Evolutionary conservation across 2,888 invertebrate genomes (phyloP).

Genomic region (Aricia artaxerxes): DNA sequence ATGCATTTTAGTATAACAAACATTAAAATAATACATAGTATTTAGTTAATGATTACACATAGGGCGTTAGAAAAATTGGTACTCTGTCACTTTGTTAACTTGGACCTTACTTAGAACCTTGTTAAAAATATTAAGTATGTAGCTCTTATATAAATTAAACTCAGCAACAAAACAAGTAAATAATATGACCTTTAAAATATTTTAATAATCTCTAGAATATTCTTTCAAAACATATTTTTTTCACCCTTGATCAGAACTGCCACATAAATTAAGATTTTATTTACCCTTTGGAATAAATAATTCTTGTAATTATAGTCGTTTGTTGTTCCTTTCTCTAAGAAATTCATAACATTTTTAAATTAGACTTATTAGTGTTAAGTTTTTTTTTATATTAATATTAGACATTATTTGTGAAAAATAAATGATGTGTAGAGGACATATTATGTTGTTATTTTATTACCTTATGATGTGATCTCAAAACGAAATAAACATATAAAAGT

Average conservation of each 20-base stretch:
- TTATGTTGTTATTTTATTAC: conserved; percentile 26
- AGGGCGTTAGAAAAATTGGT: neutral
- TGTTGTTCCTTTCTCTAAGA: neutral
- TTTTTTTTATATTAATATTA: neutral
- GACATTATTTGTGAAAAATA: neutral
- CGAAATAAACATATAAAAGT: conserved; percentile 22
- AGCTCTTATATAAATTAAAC: too few relatives aligned
- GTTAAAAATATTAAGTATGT: neutral
- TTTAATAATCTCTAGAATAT: neutral
- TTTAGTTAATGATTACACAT: neutral
- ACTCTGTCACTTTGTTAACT: neutral
- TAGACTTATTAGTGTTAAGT: conserved; percentile 20
- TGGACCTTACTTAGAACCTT: neutral
- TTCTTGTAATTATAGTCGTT: conserved; percentile 3
- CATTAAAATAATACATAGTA: neutral
- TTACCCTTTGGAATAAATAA: neutral
- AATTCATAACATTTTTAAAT: neutral
- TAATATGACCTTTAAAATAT: neutral
- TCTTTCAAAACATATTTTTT: neutral
- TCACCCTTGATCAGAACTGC: neutral
- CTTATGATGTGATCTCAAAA: conserved; percentile 16
- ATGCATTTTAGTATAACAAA: neutral
- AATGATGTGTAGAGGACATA: conserved; percentile 16
- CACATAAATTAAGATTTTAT: neutral
- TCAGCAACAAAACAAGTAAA: neutral